Conservation (phyloP, 1,140 invertebrate genomes). For the Drosophila obscura region DNA sequence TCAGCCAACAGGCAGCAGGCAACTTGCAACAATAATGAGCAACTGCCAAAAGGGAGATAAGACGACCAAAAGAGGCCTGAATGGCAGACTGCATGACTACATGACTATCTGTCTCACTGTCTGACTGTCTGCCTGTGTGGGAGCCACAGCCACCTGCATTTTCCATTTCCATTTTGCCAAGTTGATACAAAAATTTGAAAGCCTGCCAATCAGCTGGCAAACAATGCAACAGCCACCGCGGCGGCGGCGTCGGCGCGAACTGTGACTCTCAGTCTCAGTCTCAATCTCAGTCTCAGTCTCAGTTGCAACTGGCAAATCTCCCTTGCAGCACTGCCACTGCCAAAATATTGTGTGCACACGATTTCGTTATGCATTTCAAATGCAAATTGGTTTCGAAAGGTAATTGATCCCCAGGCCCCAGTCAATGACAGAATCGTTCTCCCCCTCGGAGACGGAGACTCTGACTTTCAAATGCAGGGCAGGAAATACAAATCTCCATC, state of each 20-base stretch:
- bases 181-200: slow-evolving; percentile 56
- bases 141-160: slow-evolving; percentile 73
- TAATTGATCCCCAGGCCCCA: slow-evolving; percentile 67
- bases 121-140: slow-evolving; percentile 49
- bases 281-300: no score
- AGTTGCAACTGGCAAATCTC: no score
- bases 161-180: slow-evolving; percentile 24
- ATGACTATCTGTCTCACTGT: not conserved
- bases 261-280: slow-evolving; percentile 12
- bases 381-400: slow-evolving; percentile 80
- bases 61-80: slow-evolving; percentile 2
- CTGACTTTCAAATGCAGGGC: slow-evolving; percentile 68
- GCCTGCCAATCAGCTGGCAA: slow-evolving; percentile 69
- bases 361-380: slow-evolving; percentile 80
- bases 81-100: slow-evolving; percentile 13
- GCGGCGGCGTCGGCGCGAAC: not conserved
- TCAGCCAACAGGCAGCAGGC: slow-evolving; percentile 34
- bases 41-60: slow-evolving; percentile 62
- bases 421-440: slow-evolving; percentile 74
- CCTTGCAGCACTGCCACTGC: slow-evolving; percentile 38
- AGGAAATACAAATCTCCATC: slow-evolving; percentile 50
- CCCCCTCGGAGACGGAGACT: not conserved
- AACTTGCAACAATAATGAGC: slow-evolving; percentile 62
- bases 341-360: slow-evolving; percentile 69
- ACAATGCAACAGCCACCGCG: slow-evolving; percentile 46